These are phyloP conservation scores for Bruchidius siliquastri DNA, from an alignment of 2,888 invertebrate species.

Conservation along the genomic window DNA sequence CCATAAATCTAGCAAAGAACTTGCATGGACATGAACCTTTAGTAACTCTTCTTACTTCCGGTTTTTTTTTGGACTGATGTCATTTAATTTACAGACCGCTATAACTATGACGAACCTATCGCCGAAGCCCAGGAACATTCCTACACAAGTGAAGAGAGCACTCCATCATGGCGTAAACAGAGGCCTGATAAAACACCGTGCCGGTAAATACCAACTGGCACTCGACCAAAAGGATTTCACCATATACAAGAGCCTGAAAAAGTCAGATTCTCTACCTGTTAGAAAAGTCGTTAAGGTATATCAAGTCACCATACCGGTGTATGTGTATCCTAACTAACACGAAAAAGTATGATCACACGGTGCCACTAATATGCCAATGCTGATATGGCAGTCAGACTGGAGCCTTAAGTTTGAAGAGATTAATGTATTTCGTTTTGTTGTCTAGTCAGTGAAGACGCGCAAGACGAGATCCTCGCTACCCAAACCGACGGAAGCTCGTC, in stretches of 20 bases:
- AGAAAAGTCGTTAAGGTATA: not conserved
- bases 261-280: not conserved
- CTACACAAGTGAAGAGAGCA: conserved; percentile 27
- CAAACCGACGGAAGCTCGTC: conserved; percentile 1
- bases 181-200: conserved; percentile 24
- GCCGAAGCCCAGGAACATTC: conserved; percentile 24
- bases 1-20: no score
- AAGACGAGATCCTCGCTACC: not conserved
- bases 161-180: conserved; percentile 29
- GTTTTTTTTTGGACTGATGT: no score
- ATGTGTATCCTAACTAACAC: no score
- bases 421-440: no score
- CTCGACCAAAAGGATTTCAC: conserved; percentile 24
- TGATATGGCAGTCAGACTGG: no score
- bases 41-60: no score
- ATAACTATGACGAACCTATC: conserved; percentile 15
- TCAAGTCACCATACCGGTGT: no score
- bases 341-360: no score
- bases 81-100: no score
- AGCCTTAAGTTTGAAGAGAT: no score
- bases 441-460: not conserved
- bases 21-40: no score
- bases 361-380: no score
- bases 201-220: conserved; percentile 24
- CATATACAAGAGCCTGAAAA: conserved; percentile 20